A percentile compares a stretch with the other conserved stretches of the same genome.
Conservation (phyloP, 2,113 vertebrate species). For the Tretioscincus oriximinensis region DNA sequence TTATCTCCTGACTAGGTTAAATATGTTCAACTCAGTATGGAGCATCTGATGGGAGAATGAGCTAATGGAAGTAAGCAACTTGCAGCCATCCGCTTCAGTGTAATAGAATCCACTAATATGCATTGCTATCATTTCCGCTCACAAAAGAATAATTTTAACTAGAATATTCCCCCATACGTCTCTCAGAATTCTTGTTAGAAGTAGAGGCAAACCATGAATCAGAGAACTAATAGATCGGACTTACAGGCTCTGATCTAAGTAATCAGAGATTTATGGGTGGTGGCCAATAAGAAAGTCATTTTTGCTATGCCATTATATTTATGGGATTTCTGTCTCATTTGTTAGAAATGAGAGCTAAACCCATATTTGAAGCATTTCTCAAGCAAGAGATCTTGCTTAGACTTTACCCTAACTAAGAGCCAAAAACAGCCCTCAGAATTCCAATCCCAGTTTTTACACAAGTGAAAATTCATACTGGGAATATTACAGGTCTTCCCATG, state of each 20-base stretch:
- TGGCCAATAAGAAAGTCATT: background rate
- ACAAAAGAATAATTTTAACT: background rate
- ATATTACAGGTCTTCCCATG: too few species aligned
- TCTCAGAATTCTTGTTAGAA: background rate
- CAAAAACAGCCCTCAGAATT: too few species aligned
- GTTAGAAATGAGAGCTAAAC: background rate
- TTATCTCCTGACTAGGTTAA: constrained; percentile 75
- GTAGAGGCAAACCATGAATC: background rate
- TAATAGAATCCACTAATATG: background rate
- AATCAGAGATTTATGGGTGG: background rate
- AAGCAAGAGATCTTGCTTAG: background rate
- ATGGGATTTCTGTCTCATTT: background rate
- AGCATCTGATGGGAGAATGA: background rate
- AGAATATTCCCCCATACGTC: background rate
- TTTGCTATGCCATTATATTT: background rate
- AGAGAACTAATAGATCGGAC: background rate
- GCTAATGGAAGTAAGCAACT: fast-evolving
- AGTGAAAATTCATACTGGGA: too few species aligned
- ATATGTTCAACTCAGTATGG: constrained; percentile 53
- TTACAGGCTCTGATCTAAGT: background rate
- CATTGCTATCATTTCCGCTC: background rate
- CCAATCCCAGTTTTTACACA: too few species aligned
- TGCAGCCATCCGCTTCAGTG: background rate
- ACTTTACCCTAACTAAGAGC: background rate
- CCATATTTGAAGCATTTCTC: background rate